Conservation (phyloP, 2,797 vertebrate species). For the Philypnodon macrostomus region DNA sequence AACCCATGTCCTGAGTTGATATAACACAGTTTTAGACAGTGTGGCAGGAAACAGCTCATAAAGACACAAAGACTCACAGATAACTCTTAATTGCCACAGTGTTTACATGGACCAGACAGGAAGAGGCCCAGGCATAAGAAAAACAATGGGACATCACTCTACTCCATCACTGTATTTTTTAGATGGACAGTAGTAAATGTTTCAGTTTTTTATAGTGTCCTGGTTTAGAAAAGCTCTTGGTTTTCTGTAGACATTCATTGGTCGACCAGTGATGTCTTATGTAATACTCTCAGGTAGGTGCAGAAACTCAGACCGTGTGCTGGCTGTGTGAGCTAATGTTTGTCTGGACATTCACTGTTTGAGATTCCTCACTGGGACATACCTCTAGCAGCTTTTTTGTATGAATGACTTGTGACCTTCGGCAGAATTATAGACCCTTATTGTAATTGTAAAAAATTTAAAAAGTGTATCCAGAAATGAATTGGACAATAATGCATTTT, state of each 20-base stretch:
- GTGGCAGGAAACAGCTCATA: neutral
- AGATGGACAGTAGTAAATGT: too few species aligned
- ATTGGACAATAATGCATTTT: too few species aligned
- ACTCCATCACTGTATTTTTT: too few species aligned
- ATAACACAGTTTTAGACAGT: neutral
- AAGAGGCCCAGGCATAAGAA: neutral
- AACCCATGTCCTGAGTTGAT: neutral
- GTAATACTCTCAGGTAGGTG: neutral
- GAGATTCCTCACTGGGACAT: neutral
- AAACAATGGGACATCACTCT: neutral
- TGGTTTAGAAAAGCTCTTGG: too few species aligned
- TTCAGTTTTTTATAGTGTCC: too few species aligned
- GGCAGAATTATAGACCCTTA: too few species aligned
- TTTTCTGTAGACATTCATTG: too few species aligned
- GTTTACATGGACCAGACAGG: slow-evolving; percentile 2
- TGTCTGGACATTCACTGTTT: neutral
- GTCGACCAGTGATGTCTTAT: too few species aligned
- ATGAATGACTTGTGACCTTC: neutral
- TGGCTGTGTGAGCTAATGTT: neutral
- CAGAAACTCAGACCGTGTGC: neutral
- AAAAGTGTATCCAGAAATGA: too few species aligned
- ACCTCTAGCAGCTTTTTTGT: neutral
- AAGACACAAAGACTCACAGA: neutral
- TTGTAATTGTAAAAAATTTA: too few species aligned
- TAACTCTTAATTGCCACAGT: neutral